Evolutionary conservation across 2,888 invertebrate genomes (phyloP).

Genomic region (Drosophila picticornis): DNA sequence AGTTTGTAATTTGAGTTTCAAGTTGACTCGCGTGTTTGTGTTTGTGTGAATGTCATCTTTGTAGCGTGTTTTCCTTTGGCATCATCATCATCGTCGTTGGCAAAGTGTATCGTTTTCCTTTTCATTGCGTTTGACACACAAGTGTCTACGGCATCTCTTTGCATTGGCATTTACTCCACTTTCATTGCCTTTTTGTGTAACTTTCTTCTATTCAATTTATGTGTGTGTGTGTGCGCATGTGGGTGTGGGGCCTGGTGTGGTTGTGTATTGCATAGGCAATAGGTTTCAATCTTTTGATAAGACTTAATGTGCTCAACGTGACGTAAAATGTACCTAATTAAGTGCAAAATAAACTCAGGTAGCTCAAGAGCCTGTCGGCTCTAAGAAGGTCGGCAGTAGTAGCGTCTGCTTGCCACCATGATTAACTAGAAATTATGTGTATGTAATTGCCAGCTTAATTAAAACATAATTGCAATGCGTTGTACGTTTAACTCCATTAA

Average conservation of each 20-base stretch:
- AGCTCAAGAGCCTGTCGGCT: constrained; percentile 10
- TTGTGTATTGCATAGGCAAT: constrained; percentile 28
- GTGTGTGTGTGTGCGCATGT: background rate
- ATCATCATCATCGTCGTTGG: constrained; percentile 18
- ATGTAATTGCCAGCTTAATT: constrained; percentile 16
- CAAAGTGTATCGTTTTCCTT: constrained; percentile 48
- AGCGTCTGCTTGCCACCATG: background rate
- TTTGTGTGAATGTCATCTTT: constrained; percentile 11
- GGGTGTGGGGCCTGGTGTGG: background rate
- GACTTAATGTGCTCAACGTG: constrained; percentile 64
- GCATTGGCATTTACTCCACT: constrained; percentile 38
- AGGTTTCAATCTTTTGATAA: constrained; percentile 63
- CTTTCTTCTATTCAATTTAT: constrained; percentile 46
- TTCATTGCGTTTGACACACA: constrained; percentile 64
- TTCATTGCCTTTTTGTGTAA: constrained; percentile 47
- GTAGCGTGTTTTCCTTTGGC: constrained; percentile 30
- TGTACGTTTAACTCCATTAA: constrained; percentile 1
- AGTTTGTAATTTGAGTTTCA: constrained; percentile 58
- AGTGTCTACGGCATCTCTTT: constrained; percentile 40
- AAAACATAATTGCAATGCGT: constrained; percentile 8
- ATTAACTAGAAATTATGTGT: constrained; percentile 15
- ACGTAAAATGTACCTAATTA: constrained; percentile 71
- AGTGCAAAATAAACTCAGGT: constrained; percentile 57
- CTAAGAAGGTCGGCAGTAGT: constrained; percentile 6
- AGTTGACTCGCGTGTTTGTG: constrained; percentile 18